Evolutionary conservation across 2,113 vertebrate genomes (phyloP).

Genomic region (Scomber scombrus): DNA sequence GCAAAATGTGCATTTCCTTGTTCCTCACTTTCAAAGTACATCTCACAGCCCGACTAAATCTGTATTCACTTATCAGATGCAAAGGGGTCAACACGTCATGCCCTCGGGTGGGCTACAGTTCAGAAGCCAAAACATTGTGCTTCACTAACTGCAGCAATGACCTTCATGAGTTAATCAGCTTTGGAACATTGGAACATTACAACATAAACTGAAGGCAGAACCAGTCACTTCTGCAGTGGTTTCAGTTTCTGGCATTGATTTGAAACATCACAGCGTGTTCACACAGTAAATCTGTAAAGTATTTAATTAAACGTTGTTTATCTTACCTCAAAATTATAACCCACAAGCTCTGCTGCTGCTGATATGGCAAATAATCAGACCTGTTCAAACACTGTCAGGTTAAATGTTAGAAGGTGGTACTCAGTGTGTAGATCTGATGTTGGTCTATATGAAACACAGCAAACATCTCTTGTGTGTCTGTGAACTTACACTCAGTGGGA

Average conservation of each 20-base stretch:
- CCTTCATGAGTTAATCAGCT: too few species aligned
- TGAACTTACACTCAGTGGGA: neutral
- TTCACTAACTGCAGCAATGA: neutral
- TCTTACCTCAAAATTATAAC: neutral
- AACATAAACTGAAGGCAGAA: neutral
- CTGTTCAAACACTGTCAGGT: neutral
- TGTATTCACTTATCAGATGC: too few species aligned
- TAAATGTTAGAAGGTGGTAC: neutral
- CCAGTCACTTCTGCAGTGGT: neutral
- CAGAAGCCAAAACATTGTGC: too few species aligned
- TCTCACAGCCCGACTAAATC: too few species aligned
- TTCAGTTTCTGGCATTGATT: neutral
- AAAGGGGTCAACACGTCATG: too few species aligned
- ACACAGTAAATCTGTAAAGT: neutral
- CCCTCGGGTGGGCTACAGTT: too few species aligned
- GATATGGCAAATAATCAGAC: neutral
- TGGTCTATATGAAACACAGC: neutral
- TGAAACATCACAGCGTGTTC: neutral
- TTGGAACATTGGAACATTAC: too few species aligned
- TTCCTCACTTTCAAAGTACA: too few species aligned
- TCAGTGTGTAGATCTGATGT: neutral
- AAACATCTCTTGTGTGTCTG: neutral
- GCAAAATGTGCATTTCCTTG: neutral
- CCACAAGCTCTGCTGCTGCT: neutral
- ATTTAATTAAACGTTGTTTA: neutral